Base-by-base conservation (phyloP, 2,113 vertebrate species). In the Salvator merianae region DNA sequence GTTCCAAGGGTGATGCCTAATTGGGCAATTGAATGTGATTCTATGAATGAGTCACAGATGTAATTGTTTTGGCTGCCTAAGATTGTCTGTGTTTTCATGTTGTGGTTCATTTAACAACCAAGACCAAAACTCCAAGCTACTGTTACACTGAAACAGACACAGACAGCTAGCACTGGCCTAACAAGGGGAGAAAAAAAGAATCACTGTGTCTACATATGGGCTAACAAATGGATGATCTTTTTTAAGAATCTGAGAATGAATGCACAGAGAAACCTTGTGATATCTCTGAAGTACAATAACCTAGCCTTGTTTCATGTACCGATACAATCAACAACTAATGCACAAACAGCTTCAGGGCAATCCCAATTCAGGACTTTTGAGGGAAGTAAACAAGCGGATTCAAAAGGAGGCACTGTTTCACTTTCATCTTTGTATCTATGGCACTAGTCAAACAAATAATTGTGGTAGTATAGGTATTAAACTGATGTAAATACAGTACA, bases 71-170 rank as follows among this genome's bases (percentile, higher is more conserved):
- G 83, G 76, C 72, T 83, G n/a, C 72, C 66, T 30, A 66, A 73
- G 30, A 38, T 79, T 79, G 53, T 77, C 82, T 77, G 74, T 32
- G 34, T 79, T 72, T 84, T 78, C 53, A 72, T 72, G 68, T 71
- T 84, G 83, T 72, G 76, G 83, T 79, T 84, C 76, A 79, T 79
- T 78, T 84, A 71, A 78, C 22, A 24, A 71, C 53, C 83, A 79
- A 72, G 53, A 62, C 53, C 32, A 36, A 71, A 78, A 71, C 34
- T 71, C 28, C 50, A 84, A 36, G 68, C 73, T 65, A 77, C 32
- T 76, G 30, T 55, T 83, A 69, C 36, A 32, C 30, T 59, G 50
- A 79, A 72, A 72, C 34, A 71, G 75, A 72, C n/a, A 79, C 36
- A 30, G 38, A 38, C 22, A 63, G 30, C 32, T 40, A 38, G 7